These are phyloP conservation scores for Dolichoris vasculosae DNA, from an alignment of 1,140 invertebrate species.

Conservation along the genomic window DNA sequence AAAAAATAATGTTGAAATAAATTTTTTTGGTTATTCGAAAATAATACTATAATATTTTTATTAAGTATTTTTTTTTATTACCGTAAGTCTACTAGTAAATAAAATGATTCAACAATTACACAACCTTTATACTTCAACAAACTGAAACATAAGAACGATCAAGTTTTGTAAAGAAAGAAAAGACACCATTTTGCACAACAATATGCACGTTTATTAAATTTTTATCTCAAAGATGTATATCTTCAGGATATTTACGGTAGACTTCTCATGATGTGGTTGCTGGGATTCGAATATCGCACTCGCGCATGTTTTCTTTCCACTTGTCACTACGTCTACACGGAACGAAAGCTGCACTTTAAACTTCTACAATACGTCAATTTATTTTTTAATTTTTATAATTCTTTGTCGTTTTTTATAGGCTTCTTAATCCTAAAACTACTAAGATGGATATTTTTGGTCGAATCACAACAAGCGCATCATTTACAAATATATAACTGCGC, in stretches of 20 bases:
- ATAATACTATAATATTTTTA: not conserved
- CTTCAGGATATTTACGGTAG: constrained; percentile 65
- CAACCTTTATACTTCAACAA: not conserved
- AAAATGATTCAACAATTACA: not conserved
- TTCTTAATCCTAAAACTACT: constrained; percentile 21
- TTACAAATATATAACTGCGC: constrained; percentile 64
- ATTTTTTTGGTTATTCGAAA: not conserved
- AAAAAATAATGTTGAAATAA: not conserved
- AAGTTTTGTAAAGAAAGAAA: constrained; percentile 41
- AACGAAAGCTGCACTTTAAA: constrained; percentile 35
- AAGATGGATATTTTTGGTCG: constrained; percentile 52
- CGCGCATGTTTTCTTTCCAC: constrained; percentile 27
- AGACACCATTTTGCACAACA: constrained; percentile 66
- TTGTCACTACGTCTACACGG: constrained; percentile 31
- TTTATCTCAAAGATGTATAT: constrained; percentile 70
- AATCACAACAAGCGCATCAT: constrained; percentile 61
- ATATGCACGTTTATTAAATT: constrained; percentile 72
- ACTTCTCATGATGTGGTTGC: constrained; percentile 57
- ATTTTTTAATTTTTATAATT: constrained; percentile 26
- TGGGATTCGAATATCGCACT: constrained; percentile 58
- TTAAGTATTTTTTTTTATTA: too few species aligned
- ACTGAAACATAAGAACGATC: not conserved
- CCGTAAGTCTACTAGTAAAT: not conserved
- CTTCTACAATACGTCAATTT: constrained; percentile 36
- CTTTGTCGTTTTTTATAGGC: not conserved